phyloP scores from a whole-genome alignment of 2,113 vertebrate genomes.

The Garra rufa region DNA sequence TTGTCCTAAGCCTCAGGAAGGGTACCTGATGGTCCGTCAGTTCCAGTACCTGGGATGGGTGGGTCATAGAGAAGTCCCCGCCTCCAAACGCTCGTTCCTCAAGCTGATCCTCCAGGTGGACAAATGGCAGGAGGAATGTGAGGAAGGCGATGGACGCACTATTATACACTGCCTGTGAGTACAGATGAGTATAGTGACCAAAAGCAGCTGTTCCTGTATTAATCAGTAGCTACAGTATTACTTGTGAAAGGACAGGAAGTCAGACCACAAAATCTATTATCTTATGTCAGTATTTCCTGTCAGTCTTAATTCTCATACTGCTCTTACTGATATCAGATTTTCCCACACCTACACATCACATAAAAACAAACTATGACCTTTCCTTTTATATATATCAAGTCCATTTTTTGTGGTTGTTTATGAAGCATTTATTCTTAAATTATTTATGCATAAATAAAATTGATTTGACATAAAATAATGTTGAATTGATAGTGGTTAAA shows the following conservation, averaged over 20 bases:
- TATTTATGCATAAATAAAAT: neutral
- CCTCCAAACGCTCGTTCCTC: conserved; percentile 96
- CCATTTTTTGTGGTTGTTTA: neutral
- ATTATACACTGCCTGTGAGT: conserved; percentile 98
- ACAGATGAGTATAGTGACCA: neutral
- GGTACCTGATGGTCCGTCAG: conserved; percentile 98
- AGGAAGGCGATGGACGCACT: conserved; percentile 95
- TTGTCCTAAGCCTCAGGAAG: conserved; percentile 89
- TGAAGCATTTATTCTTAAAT: neutral
- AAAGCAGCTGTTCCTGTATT: neutral
- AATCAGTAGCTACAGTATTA: neutral
- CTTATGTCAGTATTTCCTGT: neutral
- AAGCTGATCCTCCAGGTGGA: conserved; percentile 97
- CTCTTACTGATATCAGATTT: neutral
- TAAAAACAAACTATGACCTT: neutral
- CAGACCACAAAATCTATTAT: neutral
- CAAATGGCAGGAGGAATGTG: conserved; percentile 98
- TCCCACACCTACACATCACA: neutral
- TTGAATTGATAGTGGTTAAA: neutral
- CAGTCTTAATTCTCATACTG: neutral
- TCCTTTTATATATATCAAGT: neutral
- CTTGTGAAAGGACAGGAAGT: neutral
- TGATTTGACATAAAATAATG: neutral
- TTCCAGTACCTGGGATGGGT: conserved; percentile 99
- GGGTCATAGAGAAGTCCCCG: conserved; percentile 92